A percentile compares a stretch with the other conserved stretches of the same genome.
Evolutionary conservation across 2,888 invertebrate species (phyloP).

Genomic region (Limnephilus lunatus): DNA sequence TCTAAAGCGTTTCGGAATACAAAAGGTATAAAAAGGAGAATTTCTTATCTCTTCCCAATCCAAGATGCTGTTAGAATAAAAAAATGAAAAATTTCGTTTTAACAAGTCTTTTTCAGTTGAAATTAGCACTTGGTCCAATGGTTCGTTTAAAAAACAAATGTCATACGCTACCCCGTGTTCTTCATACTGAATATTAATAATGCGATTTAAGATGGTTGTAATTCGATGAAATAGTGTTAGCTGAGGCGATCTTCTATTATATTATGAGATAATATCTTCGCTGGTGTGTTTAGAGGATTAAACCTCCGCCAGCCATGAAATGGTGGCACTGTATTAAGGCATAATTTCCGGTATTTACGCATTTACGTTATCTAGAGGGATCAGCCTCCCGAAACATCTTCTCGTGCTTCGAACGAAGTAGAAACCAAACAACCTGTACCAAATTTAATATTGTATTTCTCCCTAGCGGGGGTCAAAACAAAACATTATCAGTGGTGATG

Average conservation of each 20-base stretch:
- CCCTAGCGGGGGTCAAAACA: too few species aligned
- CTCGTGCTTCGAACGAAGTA: background rate
- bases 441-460: too few species aligned
- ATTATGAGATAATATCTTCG: background rate
- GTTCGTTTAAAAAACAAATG: too few species aligned
- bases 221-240: background rate
- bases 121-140: accelerated
- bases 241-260: background rate
- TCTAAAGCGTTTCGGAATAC: too few species aligned
- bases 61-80: too few species aligned
- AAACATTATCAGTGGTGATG: too few species aligned
- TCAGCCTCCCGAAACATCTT: background rate
- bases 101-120: too few species aligned
- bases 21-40: too few species aligned
- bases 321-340: background rate
- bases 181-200: too few species aligned
- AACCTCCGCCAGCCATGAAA: background rate
- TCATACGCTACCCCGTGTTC: too few species aligned
- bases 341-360: background rate
- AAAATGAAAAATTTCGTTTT: too few species aligned
- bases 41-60: too few species aligned
- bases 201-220: background rate
- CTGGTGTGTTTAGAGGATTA: background rate
- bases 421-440: background rate
- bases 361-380: background rate